phyloP scores from a whole-genome alignment of 2,888 invertebrate genomes.

The Shargacucullia verbasci region DNA sequence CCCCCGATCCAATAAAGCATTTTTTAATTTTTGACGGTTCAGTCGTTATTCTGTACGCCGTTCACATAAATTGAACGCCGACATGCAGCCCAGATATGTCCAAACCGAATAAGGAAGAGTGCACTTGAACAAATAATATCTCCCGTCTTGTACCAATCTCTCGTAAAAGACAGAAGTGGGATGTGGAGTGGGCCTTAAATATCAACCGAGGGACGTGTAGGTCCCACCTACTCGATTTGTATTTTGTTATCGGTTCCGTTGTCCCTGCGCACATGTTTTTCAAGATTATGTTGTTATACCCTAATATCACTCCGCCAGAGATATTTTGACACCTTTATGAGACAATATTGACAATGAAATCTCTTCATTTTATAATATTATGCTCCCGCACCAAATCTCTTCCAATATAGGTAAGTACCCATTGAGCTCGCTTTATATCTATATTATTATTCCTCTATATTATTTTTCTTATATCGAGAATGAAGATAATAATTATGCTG shows the following conservation, averaged over 20 bases:
- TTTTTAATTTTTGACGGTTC: conserved; percentile 58
- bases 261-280: conserved; percentile 50
- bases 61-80: conserved; percentile 59
- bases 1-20: conserved; percentile 51
- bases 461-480: no score
- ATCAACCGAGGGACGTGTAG: conserved; percentile 59
- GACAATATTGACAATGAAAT: conserved; percentile 19
- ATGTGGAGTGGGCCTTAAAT: conserved; percentile 66
- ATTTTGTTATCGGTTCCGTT: conserved; percentile 54
- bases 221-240: conserved; percentile 67
- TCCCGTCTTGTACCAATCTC: conserved; percentile 66
- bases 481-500: no score
- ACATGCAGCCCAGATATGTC: conserved; percentile 57
- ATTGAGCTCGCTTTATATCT: conserved; percentile 9
- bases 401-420: conserved; percentile 14
- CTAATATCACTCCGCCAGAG: conserved; percentile 11
- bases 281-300: conserved; percentile 42
- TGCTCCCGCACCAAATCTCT: conserved; percentile 20
- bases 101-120: conserved; percentile 74
- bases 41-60: conserved; percentile 46
- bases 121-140: conserved; percentile 82
- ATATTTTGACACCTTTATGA: conserved; percentile 33
- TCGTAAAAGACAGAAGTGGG: conserved; percentile 69
- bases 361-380: conserved; percentile 31
- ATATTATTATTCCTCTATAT: no score